Base-by-base conservation (phyloP, 2,888 invertebrate genomes). In the Drosophila limbata region DNA sequence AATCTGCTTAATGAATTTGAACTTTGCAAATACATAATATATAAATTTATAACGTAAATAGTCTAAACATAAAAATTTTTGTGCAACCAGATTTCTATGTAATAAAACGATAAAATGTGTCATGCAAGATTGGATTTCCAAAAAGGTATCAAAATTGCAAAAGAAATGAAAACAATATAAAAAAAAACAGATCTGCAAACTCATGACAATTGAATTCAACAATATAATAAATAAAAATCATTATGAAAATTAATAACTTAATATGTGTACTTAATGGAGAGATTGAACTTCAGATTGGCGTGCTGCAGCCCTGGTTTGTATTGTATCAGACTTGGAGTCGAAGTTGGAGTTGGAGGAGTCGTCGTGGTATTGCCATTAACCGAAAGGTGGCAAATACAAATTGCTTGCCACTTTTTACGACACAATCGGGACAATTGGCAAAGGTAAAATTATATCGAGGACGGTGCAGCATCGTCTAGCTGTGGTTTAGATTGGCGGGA, bases 401-500 rank as follows among this genome's bases (percentile, higher is more conserved):
- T 77, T 68, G 42, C 70, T 67, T 70, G 56, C 45, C 65, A 31
- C 33, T 52, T 73, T 84, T 78, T 63, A 82, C 84, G 77, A 81
- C 63, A 70, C 84, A 84, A 69, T 65, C 65, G 84, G 84, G 71
- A 70, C 80, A 80, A 73, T 86, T 75, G 79, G 76, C 74, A 48
- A 70, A 71, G 75, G 69, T 69, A 60, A 69, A 77, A 69, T 79
- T 77, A 81, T 79, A 74, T 69, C 57, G 65, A 45, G 75, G 45
- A 68, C 63, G 75, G 40, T 53, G 71, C 11, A 68, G 67, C 64
- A 62, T 45, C 69, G 69, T 72, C 77, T 75, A 73, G 77, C 66
- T 86, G 87, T 51, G 87, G 84, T 77, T 79, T 77, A 81, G 81
- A 84, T 84, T 84, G 79, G 77, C 81, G 85, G 83, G 67, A 88